Conservation (phyloP, 2,888 invertebrate genomes). For the Spodoptera picta region DNA sequence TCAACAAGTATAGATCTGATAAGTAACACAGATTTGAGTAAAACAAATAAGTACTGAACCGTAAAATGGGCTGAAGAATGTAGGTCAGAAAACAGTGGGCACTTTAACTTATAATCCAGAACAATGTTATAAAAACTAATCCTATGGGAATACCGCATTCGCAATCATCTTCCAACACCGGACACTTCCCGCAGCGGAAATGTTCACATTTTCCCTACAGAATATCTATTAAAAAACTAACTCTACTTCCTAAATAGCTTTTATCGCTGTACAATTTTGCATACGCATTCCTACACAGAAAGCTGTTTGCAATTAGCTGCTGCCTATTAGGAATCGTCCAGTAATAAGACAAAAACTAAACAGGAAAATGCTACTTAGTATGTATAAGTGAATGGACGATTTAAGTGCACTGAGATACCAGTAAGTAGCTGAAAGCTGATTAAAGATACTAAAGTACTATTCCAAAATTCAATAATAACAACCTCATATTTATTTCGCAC, state of each 20-base stretch:
- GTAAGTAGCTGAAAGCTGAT: too few species aligned
- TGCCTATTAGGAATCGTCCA: not conserved
- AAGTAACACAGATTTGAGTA: too few species aligned
- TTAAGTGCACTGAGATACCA: too few species aligned
- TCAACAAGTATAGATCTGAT: too few species aligned
- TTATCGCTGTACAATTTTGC: constrained; percentile 4
- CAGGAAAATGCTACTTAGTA: constrained; percentile 7
- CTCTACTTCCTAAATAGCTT: constrained; percentile 19
- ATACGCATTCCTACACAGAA: constrained; percentile 35
- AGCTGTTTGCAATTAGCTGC: constrained; percentile 13
- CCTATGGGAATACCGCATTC: not conserved
- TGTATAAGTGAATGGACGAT: not conserved
- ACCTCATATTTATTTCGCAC: too few species aligned
- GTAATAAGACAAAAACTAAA: constrained; percentile 11
- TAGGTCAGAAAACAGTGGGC: too few species aligned
- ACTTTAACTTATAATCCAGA: not conserved
- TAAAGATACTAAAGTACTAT: too few species aligned
- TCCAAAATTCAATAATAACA: too few species aligned
- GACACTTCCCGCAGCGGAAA: constrained; percentile 5
- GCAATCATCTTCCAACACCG: not conserved
- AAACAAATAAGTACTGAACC: too few species aligned
- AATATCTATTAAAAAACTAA: not conserved
- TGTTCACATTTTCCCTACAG: not conserved
- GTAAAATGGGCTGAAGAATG: too few species aligned
- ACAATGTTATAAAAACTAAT: not conserved